Conservation (phyloP, 2,113 vertebrate species). For the Coregonus clupeaformis region DNA sequence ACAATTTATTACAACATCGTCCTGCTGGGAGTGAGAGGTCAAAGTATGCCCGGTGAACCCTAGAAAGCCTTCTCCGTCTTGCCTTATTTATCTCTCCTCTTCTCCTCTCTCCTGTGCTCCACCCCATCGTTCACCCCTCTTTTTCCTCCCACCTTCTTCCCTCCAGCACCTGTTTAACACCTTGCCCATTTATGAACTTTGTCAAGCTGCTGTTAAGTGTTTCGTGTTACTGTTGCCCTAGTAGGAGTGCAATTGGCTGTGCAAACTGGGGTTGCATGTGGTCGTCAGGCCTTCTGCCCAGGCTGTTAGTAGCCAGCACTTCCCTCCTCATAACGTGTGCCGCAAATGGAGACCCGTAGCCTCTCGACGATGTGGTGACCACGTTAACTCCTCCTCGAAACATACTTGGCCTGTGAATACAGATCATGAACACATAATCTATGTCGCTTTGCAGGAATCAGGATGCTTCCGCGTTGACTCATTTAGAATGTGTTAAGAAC, state of each 20-base stretch:
- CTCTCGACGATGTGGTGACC: background rate
- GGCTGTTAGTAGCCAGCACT: slow-evolving; percentile 5
- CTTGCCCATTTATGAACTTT: slow-evolving; percentile 65
- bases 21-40: slow-evolving; percentile 65
- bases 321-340: slow-evolving; percentile 25
- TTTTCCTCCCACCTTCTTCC: slow-evolving; percentile 17
- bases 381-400: background rate
- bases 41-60: slow-evolving; percentile 60
- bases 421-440: background rate
- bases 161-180: slow-evolving; percentile 74
- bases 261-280: slow-evolving; percentile 54
- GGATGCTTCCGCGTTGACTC: no score
- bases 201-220: slow-evolving; percentile 67
- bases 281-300: slow-evolving; percentile 29
- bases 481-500: no score
- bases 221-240: slow-evolving; percentile 62
- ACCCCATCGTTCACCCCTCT: slow-evolving; percentile 28
- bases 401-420: slow-evolving; percentile 2
- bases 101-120: slow-evolving; percentile 27
- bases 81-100: slow-evolving; percentile 33
- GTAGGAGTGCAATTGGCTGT: slow-evolving; percentile 49
- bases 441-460: background rate
- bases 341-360: slow-evolving; percentile 13
- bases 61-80: slow-evolving; percentile 37
- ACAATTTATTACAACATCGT: slow-evolving; percentile 72